Base-by-base conservation (phyloP, 2,797 vertebrate genomes). In the Buphagus erythrorhynchus region DNA sequence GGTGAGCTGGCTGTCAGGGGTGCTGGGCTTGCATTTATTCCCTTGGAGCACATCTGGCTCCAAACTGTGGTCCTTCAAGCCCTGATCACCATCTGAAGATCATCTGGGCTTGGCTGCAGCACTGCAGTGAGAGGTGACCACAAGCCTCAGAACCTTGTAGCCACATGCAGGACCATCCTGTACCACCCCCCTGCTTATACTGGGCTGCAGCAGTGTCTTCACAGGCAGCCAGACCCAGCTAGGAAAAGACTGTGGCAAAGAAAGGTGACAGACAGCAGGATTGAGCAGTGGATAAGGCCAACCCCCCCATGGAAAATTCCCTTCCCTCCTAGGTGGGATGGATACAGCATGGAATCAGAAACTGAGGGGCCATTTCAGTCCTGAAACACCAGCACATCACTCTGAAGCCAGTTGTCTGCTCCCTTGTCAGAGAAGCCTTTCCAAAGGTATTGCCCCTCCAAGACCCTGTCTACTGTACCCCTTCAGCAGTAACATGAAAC, bases 281-380 rank as follows among this genome's bases (percentile, higher is more conserved):
- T 20, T 11, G 45, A 77, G 57, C 1, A 2, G 45, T 21, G 35
- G 31, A 0, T 19, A 49, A 31, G 11, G 14, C 13, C 13, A 40
- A 66, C 5, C 8, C 20, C 28, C 25, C 15, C 14, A 2, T 0
- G 1, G 36, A 10, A 22, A 42, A 51, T 4, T 40, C 13, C 13
- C 31, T 36, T 35, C 33, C 52, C 45, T 42, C 26, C 33, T 3
- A 13, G 20, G 11, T n/a, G 31, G 16, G 25, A 35, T n/a, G 24
- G 54, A 58, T 14, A 51, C 16, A 73, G 61, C 6, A 6, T 2
- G 10, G 67, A 19, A 45, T 18, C 20, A 74, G 20, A 85, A 35
- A 6, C 36, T 4, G 15, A 40, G 12, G 21, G 16, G 22, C 8
- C 9, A 12, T 42, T 73, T 26, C 38, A 11, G 29, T 13, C 4